A percentile compares a stretch with the other conserved stretches of the same genome.
These are phyloP conservation scores for Ciconia boyciana DNA, from an alignment of 2,113 vertebrate genomes.

Conservation along the genomic window DNA sequence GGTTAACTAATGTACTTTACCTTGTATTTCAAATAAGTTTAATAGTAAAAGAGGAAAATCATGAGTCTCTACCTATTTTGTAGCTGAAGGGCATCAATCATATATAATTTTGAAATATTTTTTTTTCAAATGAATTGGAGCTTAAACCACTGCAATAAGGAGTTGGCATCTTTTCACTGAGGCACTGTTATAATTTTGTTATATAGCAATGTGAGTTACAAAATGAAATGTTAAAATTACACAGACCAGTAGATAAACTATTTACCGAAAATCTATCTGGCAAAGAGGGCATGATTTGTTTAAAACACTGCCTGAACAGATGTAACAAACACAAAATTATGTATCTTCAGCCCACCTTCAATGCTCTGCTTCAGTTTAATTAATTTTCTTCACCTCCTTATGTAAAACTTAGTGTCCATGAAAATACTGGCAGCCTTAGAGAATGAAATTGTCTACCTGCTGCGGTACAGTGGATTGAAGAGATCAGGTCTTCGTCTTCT, in stretches of 20 bases:
- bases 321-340: background rate
- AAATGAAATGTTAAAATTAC: conserved; percentile 44
- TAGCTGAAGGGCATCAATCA: conserved; percentile 33
- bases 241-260: background rate
- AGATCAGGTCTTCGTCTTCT: background rate
- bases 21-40: conserved; percentile 47
- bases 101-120: background rate
- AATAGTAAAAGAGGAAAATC: conserved; percentile 25
- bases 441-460: background rate
- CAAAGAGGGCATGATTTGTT: background rate
- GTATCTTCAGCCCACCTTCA: background rate
- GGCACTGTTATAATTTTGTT: background rate
- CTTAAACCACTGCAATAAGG: conserved; percentile 18
- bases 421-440: background rate
- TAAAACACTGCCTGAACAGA: background rate
- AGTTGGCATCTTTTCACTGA: background rate
- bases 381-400: background rate
- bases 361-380: conserved; percentile 10
- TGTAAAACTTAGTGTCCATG: background rate
- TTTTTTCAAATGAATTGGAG: conserved; percentile 25
- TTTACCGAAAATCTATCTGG: background rate
- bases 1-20: conserved; percentile 35
- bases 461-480: background rate
- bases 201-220: background rate
- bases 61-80: background rate